A percentile compares a stretch with the other conserved stretches of the same genome.
Conservation (phyloP, 2,888 invertebrate genomes). For the Harpagoxenus sublaevis region DNA sequence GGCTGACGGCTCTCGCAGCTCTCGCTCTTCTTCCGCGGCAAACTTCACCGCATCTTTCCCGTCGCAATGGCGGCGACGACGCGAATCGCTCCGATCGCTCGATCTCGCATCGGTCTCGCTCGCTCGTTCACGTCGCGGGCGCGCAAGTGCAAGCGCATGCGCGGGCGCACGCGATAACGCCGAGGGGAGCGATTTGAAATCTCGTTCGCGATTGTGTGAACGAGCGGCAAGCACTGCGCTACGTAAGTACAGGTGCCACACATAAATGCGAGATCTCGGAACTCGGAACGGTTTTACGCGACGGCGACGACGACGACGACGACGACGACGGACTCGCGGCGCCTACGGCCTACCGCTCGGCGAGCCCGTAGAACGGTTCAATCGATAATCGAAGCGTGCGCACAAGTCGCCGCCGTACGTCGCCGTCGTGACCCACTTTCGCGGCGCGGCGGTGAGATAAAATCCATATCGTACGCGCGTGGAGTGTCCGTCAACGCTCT, state of each 20-base stretch:
- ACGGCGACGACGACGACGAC: slow-evolving; percentile 60
- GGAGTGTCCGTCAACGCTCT: slow-evolving; percentile 59
- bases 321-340: slow-evolving; percentile 67
- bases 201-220: not conserved
- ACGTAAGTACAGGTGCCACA: slow-evolving; percentile 27
- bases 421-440: slow-evolving; percentile 82
- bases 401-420: slow-evolving; percentile 72
- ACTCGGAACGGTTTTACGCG: slow-evolving; percentile 13
- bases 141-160: not conserved
- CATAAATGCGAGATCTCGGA: slow-evolving; percentile 70
- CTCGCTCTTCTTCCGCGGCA: slow-evolving; percentile 22
- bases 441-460: slow-evolving; percentile 76
- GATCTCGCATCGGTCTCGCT: slow-evolving; percentile 16
- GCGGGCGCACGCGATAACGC: not conserved
- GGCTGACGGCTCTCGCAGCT: not conserved
- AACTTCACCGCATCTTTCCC: slow-evolving; percentile 76
- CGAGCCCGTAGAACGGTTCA: slow-evolving; percentile 73
- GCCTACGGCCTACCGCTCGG: slow-evolving; percentile 61
- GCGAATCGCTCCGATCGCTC: not conserved
- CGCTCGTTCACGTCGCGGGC: not conserved
- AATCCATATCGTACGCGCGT: slow-evolving; percentile 80
- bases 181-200: not conserved
- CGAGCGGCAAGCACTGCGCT: not conserved
- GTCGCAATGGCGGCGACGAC: slow-evolving; percentile 23
- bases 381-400: slow-evolving; percentile 86